Evolutionary conservation across 2,797 vertebrate genomes (phyloP), one percentile per base, ranked within the genome.

Genomic region (Euthynnus affinis): DNA sequence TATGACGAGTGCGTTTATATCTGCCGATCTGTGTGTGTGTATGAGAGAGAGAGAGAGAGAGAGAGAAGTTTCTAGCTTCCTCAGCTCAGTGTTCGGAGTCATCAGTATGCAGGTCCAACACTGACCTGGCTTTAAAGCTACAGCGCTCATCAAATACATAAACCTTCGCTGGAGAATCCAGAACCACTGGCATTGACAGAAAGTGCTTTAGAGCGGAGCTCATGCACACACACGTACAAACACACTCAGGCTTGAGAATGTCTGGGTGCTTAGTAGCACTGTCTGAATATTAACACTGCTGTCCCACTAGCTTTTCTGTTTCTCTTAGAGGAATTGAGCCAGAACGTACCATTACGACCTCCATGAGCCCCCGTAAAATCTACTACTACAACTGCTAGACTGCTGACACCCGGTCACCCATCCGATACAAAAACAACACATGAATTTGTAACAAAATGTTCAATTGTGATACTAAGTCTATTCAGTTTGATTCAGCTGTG

Each of bases 231-330:
- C 52, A 3, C 15, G 37, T 10, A 15, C 42, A 56, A 5, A 64
- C 67, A 66, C 55, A 42, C 51, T 10, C 56, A 44, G 68, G 65
- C 67, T 83, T 61, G 59, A 80, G 60, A 48, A 55, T 66, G 62
- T 51, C 53, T 61, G 42, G 40, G 37, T 71, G 49, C 75, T 71
- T 46, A 57, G 70, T 62, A 66, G 49, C 29, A n/a, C 79, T 64
- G 70, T 86, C 76, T 84, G 88, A 91, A 89, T 91, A 82, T 81
- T 83, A 91, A 88, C 80, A 61, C 40, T 15, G 42, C 15, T 32
- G 27, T 75, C 55, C 25, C 52, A 34, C 23, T 2, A 2, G 46
- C 62, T 15, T n/a, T 5, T 9, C 23, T 53, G 48, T 51, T 44
- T 3, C 14, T 49, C 40, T 52, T 57, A 46, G 9, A 25, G 40